phyloP scores from a whole-genome alignment of 1,140 invertebrate species.

The Pogonomyrmex californicus region DNA sequence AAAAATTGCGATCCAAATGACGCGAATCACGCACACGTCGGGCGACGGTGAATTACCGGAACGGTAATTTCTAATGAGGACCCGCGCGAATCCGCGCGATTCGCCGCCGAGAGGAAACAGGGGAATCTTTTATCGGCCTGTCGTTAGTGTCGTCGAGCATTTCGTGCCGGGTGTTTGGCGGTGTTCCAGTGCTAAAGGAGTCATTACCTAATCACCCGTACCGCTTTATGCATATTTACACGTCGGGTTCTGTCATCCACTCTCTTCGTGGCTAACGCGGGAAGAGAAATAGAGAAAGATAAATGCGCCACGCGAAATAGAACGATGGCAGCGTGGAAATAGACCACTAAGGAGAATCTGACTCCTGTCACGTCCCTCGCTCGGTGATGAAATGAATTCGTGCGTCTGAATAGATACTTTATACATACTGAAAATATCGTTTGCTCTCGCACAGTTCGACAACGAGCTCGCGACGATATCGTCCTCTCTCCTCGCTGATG shows the following conservation, averaged over 20 bases:
- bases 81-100: not conserved
- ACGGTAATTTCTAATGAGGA: conserved; percentile 28
- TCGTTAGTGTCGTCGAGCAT: conserved; percentile 64
- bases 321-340: conserved; percentile 49
- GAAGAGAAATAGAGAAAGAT: conserved; percentile 65
- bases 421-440: conserved; percentile 39
- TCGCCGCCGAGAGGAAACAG: conserved; percentile 55
- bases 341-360: conserved; percentile 32
- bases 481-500: not conserved
- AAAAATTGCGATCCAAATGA: conserved; percentile 21
- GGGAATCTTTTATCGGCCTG: conserved; percentile 73
- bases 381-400: conserved; percentile 50
- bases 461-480: conserved; percentile 10
- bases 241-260: conserved; percentile 65
- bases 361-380: not conserved
- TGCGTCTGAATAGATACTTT: conserved; percentile 44
- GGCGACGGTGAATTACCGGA: conserved; percentile 6
- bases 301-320: conserved; percentile 55
- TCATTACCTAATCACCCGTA: conserved; percentile 74
- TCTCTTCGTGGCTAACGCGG: conserved; percentile 35
- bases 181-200: conserved; percentile 68
- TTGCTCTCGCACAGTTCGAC: not conserved
- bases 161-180: conserved; percentile 62
- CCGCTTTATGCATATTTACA: conserved; percentile 72
- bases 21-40: conserved; percentile 18